Conservation (phyloP, 2,888 invertebrate species). For the Masnerella sp. region DNA sequence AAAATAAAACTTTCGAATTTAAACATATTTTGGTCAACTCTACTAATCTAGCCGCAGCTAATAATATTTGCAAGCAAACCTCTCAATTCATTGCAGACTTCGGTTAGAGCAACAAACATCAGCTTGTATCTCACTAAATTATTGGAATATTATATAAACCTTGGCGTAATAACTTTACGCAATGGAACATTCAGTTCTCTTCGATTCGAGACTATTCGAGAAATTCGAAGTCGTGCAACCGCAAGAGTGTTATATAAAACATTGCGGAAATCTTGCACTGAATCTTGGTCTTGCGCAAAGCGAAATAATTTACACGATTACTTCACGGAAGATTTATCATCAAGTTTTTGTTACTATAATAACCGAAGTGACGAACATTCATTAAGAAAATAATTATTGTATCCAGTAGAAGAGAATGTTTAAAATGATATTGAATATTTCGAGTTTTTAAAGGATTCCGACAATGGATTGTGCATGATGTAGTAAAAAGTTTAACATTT, state of each 20-base stretch:
- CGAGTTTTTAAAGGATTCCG: no score
- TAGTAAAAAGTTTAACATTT: no score
- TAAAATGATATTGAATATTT: no score
- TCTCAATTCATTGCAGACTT: slow-evolving; percentile 33
- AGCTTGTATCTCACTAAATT: slow-evolving; percentile 39
- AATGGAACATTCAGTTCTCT: slow-evolving; percentile 37
- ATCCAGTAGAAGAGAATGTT: no score
- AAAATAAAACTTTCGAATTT: slow-evolving; percentile 7
- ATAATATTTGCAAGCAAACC: slow-evolving; percentile 26
- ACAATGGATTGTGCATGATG: no score
- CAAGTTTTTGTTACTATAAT: no score
- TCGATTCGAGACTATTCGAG: slow-evolving; percentile 33
- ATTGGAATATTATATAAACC: slow-evolving; percentile 54
- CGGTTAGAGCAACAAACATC: slow-evolving; percentile 23
- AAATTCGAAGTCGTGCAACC: slow-evolving; percentile 35
- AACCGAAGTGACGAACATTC: no score
- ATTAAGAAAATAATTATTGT: no score
- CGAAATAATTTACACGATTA: no score
- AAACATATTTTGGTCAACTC: slow-evolving; percentile 29
- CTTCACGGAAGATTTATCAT: no score
- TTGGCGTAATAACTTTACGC: slow-evolving; percentile 48
- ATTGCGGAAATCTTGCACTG: background rate
- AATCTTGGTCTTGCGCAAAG: slow-evolving; percentile 3
- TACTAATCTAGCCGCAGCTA: slow-evolving; percentile 24
- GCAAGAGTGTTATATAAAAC: slow-evolving; percentile 35